A percentile compares a stretch with the other conserved stretches of the same genome.
Conservation (phyloP, 2,888 invertebrate genomes). For the Fabriciana adippe region DNA sequence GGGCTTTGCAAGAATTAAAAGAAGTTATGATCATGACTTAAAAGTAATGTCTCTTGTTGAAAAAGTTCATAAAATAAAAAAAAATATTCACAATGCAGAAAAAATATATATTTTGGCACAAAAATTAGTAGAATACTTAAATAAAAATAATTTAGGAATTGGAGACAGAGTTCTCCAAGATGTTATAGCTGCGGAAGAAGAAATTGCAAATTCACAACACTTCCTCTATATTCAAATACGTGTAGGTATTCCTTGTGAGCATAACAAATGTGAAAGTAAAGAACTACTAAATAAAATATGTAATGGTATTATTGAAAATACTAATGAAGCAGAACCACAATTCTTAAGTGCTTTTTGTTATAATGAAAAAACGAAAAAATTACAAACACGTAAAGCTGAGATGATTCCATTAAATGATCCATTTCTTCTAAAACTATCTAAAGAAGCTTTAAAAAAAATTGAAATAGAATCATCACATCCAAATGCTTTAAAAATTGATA, state of each 20-base stretch:
- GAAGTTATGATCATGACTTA: slow-evolving; percentile 61
- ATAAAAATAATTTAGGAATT: slow-evolving; percentile 58
- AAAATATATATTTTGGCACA: slow-evolving; percentile 57
- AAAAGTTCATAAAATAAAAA: slow-evolving; percentile 57
- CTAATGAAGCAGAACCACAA: slow-evolving; percentile 64
- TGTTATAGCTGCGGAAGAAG: slow-evolving; percentile 63
- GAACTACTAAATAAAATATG: slow-evolving; percentile 74
- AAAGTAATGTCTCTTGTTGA: slow-evolving; percentile 54
- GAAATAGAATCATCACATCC: slow-evolving; percentile 52
- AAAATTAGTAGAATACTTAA: slow-evolving; percentile 61
- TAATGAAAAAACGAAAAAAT: slow-evolving; percentile 51
- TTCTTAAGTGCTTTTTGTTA: slow-evolving; percentile 78
- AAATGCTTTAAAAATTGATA: slow-evolving; percentile 55
- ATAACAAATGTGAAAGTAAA: slow-evolving; percentile 54
- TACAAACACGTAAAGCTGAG: slow-evolving; percentile 43
- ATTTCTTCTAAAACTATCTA: slow-evolving; percentile 51
- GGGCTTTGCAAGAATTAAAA: slow-evolving; percentile 50
- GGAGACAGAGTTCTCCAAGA: slow-evolving; percentile 58
- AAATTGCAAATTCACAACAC: slow-evolving; percentile 55
- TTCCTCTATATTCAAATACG: slow-evolving; percentile 62
- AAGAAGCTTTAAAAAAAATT: slow-evolving; percentile 56
- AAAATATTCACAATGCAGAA: slow-evolving; percentile 57
- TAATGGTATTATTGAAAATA: slow-evolving; percentile 74
- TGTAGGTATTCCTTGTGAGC: slow-evolving; percentile 58
- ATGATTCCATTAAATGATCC: slow-evolving; percentile 55